Base-by-base conservation (phyloP, 1,140 invertebrate genomes). In the Lepidostoma basale region DNA sequence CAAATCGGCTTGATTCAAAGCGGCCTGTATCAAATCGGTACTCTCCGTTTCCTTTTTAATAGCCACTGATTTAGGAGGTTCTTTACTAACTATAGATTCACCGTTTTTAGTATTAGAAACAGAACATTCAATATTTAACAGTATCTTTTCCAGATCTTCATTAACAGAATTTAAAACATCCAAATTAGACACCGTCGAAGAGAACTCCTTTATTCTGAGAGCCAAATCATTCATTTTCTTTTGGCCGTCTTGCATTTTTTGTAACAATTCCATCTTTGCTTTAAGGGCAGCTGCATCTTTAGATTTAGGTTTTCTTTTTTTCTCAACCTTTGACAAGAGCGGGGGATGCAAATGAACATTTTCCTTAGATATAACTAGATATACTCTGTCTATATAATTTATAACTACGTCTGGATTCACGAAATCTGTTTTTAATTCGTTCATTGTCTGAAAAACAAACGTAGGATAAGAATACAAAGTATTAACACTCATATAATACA, bases 301-400 rank as follows among this genome's bases (percentile, higher is more conserved):
- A n/a, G 9, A n/a, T n/a, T n/a, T n/a, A 10, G 52, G 52, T 36
- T 56, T 36, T 20, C 28, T 28, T 22, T 3, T 49, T 22, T 36
- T 56, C 30, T 39, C 36, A n/a, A n/a, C n/a, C 20, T 49, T 49
- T 12, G 26, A 10, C 10, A 33, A 33, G 12, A 25, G 49, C 16
- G 49, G 56, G 10, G 22, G 6, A 14, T 60, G 56, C 5, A 22
- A 16, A 14, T 60, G 56, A 16, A 23, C 42, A 12, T 23, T 60
- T 60, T 60, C 56, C 3, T 60, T 60, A 16, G 56, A 60, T 60
- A 60, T 25, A n/a, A 42, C 56, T 5, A 60, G 22, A 28, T 44
- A 60, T 1, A 60, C 56, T 26, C 56, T 25, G 20, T 60, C 56
- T n/a, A 3, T 16, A 10, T 60, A 60, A 18, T n/a, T 22, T 26